A percentile compares a stretch with the other conserved stretches of the same genome.
These are phyloP conservation scores for Acleris literana DNA, from an alignment of 2,888 invertebrate species.

Conservation along the genomic window DNA sequence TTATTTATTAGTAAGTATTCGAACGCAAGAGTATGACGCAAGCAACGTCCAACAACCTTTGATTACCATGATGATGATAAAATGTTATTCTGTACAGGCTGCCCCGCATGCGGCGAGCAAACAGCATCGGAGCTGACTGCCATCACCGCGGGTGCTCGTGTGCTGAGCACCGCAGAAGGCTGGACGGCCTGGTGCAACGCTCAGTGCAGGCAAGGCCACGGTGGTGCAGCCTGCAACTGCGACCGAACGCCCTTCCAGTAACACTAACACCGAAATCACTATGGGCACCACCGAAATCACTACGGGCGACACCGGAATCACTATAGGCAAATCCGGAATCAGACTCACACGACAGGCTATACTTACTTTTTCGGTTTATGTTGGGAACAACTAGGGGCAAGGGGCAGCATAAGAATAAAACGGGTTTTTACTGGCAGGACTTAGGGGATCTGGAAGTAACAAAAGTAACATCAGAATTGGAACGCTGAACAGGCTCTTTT, in stretches of 20 bases:
- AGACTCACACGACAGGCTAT: too few relatives aligned
- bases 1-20: too few relatives aligned
- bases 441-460: too few relatives aligned
- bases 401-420: background rate
- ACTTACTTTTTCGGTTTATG: background rate
- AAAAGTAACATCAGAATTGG: too few relatives aligned
- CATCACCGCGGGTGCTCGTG: slow-evolving; percentile 38
- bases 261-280: slow-evolving; percentile 16
- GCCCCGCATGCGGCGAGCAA: slow-evolving; percentile 62
- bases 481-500: too few relatives aligned
- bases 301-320: background rate
- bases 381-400: background rate
- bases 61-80: background rate
- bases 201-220: slow-evolving; percentile 87
- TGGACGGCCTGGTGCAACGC: slow-evolving; percentile 87
- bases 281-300: background rate
- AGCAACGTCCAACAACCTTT: background rate
- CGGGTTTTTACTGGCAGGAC: background rate
- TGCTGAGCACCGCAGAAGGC: slow-evolving; percentile 66
- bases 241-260: slow-evolving; percentile 85
- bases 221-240: slow-evolving; percentile 90
- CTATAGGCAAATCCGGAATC: background rate
- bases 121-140: slow-evolving; percentile 24
- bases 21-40: too few relatives aligned
- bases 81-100: slow-evolving; percentile 55